A percentile compares a stretch with the other conserved stretches of the same genome.
These are phyloP conservation scores for Uloborus plumipes DNA, from an alignment of 2,888 invertebrate genomes.

Conservation along the genomic window DNA sequence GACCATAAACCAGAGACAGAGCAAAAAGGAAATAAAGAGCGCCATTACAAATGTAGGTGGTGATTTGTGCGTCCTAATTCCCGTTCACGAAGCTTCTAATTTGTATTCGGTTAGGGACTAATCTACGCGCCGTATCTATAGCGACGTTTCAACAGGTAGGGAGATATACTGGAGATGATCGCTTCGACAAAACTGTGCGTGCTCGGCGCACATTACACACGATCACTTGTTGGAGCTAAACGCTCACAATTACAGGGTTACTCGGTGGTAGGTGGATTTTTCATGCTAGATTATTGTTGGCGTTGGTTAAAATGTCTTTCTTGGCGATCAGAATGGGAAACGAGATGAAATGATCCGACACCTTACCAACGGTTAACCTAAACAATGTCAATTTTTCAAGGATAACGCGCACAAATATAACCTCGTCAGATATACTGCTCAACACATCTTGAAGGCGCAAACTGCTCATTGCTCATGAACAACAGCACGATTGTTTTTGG, in stretches of 20 bases:
- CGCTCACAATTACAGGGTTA: conserved; percentile 56
- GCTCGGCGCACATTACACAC: conserved; percentile 36
- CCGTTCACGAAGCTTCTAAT: conserved; percentile 34
- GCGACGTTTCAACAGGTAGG: conserved; percentile 24
- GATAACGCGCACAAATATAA: too few relatives aligned
- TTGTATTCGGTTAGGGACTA: conserved; percentile 33
- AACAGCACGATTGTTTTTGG: too few relatives aligned
- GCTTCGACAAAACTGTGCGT: conserved; percentile 50
- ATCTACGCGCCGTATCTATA: conserved; percentile 25
- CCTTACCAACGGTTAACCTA: too few relatives aligned
- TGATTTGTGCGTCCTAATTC: conserved; percentile 53
- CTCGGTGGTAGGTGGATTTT: conserved; percentile 1
- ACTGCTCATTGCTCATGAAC: too few relatives aligned
- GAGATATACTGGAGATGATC: conserved; percentile 16
- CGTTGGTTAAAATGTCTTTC: background rate
- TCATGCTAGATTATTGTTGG: background rate
- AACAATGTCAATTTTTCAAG: too few relatives aligned
- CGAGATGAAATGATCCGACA: too few relatives aligned
- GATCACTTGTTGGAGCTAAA: conserved; percentile 51
- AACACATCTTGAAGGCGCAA: too few relatives aligned
- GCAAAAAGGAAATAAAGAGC: conserved; percentile 11
- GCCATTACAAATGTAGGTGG: conserved; percentile 38
- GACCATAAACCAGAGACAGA: conserved; percentile 25
- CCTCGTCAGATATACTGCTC: too few relatives aligned
- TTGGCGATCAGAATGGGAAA: too few relatives aligned